Percentiles rank a stretch among this genome's conserved stretches.
Conservation (phyloP, 2,113 vertebrate genomes). For the Platanista minor region DNA sequence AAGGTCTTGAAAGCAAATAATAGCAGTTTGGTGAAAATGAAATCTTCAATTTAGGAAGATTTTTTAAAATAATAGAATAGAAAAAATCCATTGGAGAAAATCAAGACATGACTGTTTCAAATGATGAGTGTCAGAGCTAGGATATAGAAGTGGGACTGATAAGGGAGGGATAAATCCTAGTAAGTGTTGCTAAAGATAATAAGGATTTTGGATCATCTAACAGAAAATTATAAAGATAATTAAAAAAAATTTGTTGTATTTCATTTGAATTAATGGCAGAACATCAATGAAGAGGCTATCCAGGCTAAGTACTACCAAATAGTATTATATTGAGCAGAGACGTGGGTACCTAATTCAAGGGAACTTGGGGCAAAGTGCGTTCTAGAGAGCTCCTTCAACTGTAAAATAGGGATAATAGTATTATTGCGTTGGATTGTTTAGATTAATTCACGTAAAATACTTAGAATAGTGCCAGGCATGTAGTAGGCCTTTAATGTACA, state of each 20-base stretch:
- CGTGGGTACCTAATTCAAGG: neutral
- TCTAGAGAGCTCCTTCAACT: neutral
- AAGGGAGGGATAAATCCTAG: neutral
- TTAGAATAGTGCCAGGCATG: neutral
- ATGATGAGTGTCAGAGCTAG: neutral
- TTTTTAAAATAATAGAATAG: neutral
- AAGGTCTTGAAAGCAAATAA: neutral
- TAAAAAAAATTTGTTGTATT: neutral
- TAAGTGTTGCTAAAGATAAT: neutral
- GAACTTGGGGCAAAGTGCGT: neutral
- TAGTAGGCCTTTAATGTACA: neutral
- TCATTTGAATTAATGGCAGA: neutral
- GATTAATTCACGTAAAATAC: neutral
- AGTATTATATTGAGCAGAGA: neutral
- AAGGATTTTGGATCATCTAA: neutral
- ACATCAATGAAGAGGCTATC: neutral
- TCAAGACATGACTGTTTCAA: neutral
- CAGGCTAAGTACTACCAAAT: neutral
- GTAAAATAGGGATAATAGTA: neutral
- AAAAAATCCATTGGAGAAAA: neutral
- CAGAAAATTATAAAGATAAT: neutral
- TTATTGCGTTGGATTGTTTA: neutral
- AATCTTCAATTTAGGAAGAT: neutral
- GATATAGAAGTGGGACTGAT: neutral
- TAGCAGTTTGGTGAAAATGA: conserved; percentile 9